These are phyloP conservation scores for Hirtodrosophila duncani DNA, from an alignment of 2,888 invertebrate species.

Conservation along the genomic window DNA sequence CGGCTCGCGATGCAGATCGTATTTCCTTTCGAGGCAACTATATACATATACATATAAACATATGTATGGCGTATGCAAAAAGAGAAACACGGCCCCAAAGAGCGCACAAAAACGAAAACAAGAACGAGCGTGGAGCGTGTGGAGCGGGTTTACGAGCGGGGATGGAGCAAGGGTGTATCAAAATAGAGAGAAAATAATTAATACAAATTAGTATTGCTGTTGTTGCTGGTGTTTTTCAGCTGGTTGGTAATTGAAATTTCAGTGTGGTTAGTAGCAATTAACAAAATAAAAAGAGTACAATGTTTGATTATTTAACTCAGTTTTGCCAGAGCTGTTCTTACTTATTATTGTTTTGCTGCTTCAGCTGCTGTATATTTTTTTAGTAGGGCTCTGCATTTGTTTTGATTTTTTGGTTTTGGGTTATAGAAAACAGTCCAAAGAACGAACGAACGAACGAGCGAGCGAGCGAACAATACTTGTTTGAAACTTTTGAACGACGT, in stretches of 20 bases:
- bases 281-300: slow-evolving; percentile 34
- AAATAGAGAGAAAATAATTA: slow-evolving; percentile 30
- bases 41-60: slow-evolving; percentile 1
- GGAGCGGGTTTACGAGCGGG: slow-evolving; percentile 21
- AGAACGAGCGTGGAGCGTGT: slow-evolving; percentile 20
- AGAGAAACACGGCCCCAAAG: no score
- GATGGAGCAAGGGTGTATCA: slow-evolving; percentile 9
- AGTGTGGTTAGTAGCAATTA: slow-evolving; percentile 57
- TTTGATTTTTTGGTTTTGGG: slow-evolving; percentile 32
- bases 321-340: neutral
- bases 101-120: slow-evolving; percentile 28
- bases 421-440: slow-evolving; percentile 45
- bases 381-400: slow-evolving; percentile 54
- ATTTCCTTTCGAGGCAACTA: slow-evolving; percentile 78
- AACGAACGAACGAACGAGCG: slow-evolving; percentile 29
- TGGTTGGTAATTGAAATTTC: slow-evolving; percentile 51
- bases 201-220: slow-evolving; percentile 37
- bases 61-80: slow-evolving; percentile 5
- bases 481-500: slow-evolving; percentile 26
- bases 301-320: neutral
- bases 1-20: slow-evolving; percentile 77
- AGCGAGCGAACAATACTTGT: slow-evolving; percentile 27
- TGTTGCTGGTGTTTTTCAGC: slow-evolving; percentile 31
- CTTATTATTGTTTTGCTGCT: slow-evolving; percentile 15
- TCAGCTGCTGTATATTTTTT: slow-evolving; percentile 11